Conservation (phyloP, 2,888 invertebrate genomes). For the Sphaerophoria taeniata region DNA sequence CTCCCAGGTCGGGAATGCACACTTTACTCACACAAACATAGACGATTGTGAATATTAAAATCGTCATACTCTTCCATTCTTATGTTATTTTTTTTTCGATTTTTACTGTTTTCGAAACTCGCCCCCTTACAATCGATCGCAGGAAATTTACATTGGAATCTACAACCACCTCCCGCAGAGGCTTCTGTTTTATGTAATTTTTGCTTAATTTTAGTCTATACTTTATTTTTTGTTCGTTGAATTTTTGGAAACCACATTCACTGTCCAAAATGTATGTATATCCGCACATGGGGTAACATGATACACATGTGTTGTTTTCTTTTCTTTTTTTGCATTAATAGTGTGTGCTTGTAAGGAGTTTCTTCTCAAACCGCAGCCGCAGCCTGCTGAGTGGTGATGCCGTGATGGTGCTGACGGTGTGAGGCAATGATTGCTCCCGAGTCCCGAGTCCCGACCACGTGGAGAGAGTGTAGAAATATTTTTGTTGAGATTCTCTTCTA, state of each 20-base stretch:
- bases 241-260: slow-evolving; percentile 59
- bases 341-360: slow-evolving; percentile 11
- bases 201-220: too few relatives aligned
- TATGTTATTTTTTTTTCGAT: too few relatives aligned
- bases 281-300: slow-evolving; percentile 69
- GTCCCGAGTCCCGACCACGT: too few relatives aligned
- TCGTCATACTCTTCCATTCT: too few relatives aligned
- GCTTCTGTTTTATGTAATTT: slow-evolving; percentile 26
- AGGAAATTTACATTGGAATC: not conserved
- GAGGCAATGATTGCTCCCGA: too few relatives aligned
- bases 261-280: slow-evolving; percentile 53
- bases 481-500: too few relatives aligned
- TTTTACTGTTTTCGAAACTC: slow-evolving; percentile 23
- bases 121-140: slow-evolving; percentile 2
- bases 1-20: too few relatives aligned
- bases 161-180: slow-evolving; percentile 42
- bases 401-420: too few relatives aligned
- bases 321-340: not conserved
- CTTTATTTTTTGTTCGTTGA: not conserved
- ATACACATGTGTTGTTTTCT: slow-evolving; percentile 57
- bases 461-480: too few relatives aligned
- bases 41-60: too few relatives aligned
- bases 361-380: slow-evolving; percentile 44
- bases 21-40: too few relatives aligned
- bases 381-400: too few relatives aligned